Conservation (phyloP, 2,888 invertebrate species). For the Dendrolimus pini region DNA sequence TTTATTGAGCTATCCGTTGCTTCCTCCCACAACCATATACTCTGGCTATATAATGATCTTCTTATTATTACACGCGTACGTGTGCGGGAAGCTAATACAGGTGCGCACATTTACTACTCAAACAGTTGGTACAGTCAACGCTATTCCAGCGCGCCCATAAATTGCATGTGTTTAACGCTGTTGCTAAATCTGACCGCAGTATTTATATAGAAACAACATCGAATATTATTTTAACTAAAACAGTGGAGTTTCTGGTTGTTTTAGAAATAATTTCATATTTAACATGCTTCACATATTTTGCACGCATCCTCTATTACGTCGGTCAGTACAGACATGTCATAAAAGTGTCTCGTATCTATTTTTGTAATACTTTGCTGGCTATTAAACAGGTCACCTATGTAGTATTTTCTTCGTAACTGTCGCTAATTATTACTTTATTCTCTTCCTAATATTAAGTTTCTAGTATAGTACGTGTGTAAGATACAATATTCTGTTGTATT, state of each 20-base stretch:
- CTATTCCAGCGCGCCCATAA: not conserved
- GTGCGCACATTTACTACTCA: not conserved
- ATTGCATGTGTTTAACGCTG: not conserved
- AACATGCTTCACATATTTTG: conserved; percentile 4
- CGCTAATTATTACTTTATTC: not conserved
- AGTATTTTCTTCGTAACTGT: not conserved
- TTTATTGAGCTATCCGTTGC: conserved; percentile 25
- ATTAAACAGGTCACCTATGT: not conserved
- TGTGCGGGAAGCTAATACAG: conserved; percentile 30
- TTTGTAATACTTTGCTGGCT: not conserved
- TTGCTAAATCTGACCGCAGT: not conserved
- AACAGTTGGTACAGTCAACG: not conserved
- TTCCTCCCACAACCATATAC: conserved; percentile 23
- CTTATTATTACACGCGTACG: conserved; percentile 29
- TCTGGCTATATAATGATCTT: conserved; percentile 26
- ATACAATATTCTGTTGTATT: no score
- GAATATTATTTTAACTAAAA: not conserved
- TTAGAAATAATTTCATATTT: not conserved
- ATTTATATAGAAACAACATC: not conserved
- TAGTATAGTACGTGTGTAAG: no score
- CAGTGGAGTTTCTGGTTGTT: not conserved
- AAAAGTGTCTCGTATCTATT: not conserved
- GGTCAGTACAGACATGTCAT: not conserved
- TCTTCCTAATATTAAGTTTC: not conserved
- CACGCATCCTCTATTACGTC: not conserved